A percentile compares a stretch with the other conserved stretches of the same genome.
Conservation (phyloP, 64 coral and sea anemone species). For the Actinia equina region DNA sequence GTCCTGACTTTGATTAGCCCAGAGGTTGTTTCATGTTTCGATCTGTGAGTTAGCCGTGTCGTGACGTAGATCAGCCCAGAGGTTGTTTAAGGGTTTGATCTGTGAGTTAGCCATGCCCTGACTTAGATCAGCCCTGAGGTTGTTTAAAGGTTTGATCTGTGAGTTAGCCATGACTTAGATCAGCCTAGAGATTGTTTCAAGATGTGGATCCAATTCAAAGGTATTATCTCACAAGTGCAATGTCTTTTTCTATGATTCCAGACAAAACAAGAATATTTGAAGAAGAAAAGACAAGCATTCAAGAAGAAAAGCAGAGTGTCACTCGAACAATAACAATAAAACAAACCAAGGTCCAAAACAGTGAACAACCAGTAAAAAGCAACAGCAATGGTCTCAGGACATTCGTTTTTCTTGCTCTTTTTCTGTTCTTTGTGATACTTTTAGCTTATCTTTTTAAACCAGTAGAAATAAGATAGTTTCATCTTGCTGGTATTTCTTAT, state of each 20-base stretch:
- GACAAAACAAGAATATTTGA: neutral
- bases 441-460: neutral
- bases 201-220: no score
- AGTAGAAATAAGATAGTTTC: neutral
- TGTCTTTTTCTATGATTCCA: neutral
- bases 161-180: no score
- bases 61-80: no score
- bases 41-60: no score
- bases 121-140: no score
- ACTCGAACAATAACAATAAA: neutral
- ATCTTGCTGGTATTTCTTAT: neutral
- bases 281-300: neutral
- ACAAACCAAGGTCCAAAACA: neutral
- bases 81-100: no score
- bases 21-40: no score
- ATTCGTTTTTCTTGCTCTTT: neutral
- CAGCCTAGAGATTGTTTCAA: no score
- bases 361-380: neutral
- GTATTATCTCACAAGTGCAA: no score
- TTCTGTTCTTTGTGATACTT: neutral
- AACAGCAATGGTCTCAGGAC: neutral
- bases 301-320: neutral
- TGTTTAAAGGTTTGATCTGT: no score
- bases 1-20: no score
- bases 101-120: no score